Conservation (phyloP, 2,888 invertebrate genomes). For the Dasysyrphus albostriatus region DNA sequence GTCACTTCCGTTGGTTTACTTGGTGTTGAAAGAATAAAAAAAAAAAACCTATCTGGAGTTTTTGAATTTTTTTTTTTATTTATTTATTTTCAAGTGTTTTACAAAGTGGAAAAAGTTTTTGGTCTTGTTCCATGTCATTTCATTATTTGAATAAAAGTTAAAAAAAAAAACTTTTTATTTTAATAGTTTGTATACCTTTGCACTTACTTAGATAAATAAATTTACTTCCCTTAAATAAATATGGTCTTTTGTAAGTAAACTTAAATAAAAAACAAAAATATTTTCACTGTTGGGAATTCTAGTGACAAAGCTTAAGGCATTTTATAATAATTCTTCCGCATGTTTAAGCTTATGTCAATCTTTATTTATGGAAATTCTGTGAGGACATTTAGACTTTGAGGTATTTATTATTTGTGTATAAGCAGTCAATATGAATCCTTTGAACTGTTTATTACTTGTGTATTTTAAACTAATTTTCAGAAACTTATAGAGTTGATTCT, state of each 20-base stretch:
- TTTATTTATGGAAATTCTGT: not conserved
- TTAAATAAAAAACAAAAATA: not conserved
- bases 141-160: slow-evolving; percentile 19
- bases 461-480: too few relatives aligned
- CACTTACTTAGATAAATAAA: slow-evolving; percentile 3
- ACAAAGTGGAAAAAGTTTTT: slow-evolving; percentile 24
- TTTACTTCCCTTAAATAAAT: not conserved
- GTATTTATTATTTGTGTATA: too few relatives aligned
- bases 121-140: slow-evolving; percentile 11
- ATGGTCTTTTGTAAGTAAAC: not conserved
- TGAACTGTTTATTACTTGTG: too few relatives aligned
- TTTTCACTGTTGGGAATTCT: not conserved
- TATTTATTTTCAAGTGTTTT: slow-evolving; percentile 8
- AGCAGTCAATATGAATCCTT: too few relatives aligned
- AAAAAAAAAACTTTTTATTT: not conserved
- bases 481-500: too few relatives aligned
- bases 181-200: not conserved
- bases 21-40: not conserved
- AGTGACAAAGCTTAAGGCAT: not conserved
- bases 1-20: slow-evolving; percentile 22
- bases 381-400: too few relatives aligned
- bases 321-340: not conserved
- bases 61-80: not conserved
- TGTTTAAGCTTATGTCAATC: not conserved
- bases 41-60: not conserved